phyloP scores from a whole-genome alignment of 2,797 vertebrate genomes.

The Anguilla marmorata region DNA sequence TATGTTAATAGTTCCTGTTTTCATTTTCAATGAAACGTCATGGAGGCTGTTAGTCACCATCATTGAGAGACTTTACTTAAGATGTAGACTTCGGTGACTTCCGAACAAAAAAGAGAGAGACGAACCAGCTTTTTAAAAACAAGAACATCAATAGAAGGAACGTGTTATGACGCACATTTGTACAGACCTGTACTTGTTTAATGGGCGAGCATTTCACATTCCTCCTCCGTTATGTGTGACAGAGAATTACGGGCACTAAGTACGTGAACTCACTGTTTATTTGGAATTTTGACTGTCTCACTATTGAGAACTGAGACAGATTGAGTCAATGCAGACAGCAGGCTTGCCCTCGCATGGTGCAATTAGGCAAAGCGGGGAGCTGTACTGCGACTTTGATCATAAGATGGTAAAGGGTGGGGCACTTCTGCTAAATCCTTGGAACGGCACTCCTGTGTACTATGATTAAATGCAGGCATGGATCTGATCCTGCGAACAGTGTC shows the following conservation, averaged over 20 bases:
- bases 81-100: background rate
- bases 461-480: conserved; percentile 5
- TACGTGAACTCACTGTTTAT: background rate
- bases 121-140: background rate
- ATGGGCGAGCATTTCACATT: background rate
- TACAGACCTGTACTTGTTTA: background rate
- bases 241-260: background rate
- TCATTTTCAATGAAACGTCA: background rate
- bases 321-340: background rate
- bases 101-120: background rate
- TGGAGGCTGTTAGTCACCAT: background rate
- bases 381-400: conserved; percentile 26
- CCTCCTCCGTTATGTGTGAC: background rate
- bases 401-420: conserved; percentile 34
- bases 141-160: background rate
- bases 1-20: background rate
- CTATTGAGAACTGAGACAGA: background rate
- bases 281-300: background rate
- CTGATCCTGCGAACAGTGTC: background rate
- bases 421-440: conserved; percentile 13
- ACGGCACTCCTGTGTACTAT: conserved; percentile 14
- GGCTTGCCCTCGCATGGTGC: background rate
- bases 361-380: background rate
- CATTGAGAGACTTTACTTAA: background rate
- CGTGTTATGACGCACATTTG: background rate